Conservation (phyloP, 2,797 vertebrate genomes). For the Notolepis coatsorum region DNA sequence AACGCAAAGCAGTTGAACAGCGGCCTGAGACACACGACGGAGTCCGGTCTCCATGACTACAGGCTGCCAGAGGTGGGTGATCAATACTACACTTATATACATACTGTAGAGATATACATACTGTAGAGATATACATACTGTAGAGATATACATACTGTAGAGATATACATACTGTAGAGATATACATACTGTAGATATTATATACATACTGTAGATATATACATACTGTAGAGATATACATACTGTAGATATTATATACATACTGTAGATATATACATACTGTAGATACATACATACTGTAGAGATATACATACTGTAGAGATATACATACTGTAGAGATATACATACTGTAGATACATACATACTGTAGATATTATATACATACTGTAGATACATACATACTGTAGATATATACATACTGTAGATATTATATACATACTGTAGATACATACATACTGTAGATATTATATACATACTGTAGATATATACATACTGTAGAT, state of each 20-base stretch:
- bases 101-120: neutral
- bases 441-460: neutral
- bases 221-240: neutral
- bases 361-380: no score
- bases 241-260: no score
- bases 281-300: neutral
- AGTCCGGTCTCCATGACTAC: constrained; percentile 92
- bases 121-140: no score
- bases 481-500: neutral
- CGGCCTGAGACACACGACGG: constrained; percentile 95
- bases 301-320: neutral
- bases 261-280: neutral
- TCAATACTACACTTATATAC: neutral
- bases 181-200: neutral
- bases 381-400: neutral
- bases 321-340: neutral
- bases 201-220: neutral
- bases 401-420: neutral
- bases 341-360: neutral
- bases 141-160: neutral
- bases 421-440: neutral
- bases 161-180: neutral
- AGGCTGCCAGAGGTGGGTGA: constrained; percentile 91
- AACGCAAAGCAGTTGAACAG: constrained; percentile 99
- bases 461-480: no score